Percentiles rank a stretch among this genome's conserved stretches.
Evolutionary conservation across 2,888 invertebrate genomes (phyloP).

Genomic region (Sclerodermus sp.): DNA sequence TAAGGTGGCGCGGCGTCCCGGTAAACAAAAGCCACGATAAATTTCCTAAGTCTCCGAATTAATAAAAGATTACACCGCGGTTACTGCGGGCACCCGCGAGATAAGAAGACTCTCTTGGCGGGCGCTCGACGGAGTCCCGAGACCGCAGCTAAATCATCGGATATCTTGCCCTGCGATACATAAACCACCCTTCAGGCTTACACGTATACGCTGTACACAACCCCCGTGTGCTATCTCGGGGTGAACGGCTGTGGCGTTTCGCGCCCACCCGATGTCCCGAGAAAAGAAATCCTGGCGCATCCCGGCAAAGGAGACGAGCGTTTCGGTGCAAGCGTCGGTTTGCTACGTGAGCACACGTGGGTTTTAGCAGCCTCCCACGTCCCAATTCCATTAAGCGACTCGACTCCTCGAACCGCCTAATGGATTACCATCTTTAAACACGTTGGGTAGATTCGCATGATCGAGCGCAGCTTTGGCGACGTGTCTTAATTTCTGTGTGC

Average conservation of each 20-base stretch:
- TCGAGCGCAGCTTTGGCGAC: no score
- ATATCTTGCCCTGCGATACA: conserved; percentile 58
- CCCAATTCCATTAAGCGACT: no score
- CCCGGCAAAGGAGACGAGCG: no score
- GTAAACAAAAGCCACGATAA: conserved; percentile 57
- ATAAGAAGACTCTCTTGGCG: conserved; percentile 39
- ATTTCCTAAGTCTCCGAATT: conserved; percentile 58
- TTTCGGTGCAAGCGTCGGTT: no score
- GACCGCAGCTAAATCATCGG: conserved; percentile 57
- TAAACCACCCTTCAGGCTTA: conserved; percentile 58
- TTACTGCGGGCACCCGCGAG: conserved; percentile 44
- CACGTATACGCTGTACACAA: conserved; percentile 35
- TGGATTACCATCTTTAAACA: no score
- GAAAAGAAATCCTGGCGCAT: conserved; percentile 22
- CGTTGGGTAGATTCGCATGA: no score
- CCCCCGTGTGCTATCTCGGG: conserved; percentile 1
- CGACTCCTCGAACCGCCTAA: no score
- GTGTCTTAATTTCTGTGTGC: no score
- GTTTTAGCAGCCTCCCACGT: no score
- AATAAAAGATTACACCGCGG: conserved; percentile 58
- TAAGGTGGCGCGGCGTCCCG: conserved; percentile 38
- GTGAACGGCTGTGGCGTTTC: background rate
- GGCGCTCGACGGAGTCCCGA: conserved; percentile 35
- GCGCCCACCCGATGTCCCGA: conserved; percentile 12
- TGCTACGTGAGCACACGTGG: no score